phyloP scores from a whole-genome alignment of 37 sponge, comb jelly and placozoan genomes.

The Dysidea cf. avara region DNA sequence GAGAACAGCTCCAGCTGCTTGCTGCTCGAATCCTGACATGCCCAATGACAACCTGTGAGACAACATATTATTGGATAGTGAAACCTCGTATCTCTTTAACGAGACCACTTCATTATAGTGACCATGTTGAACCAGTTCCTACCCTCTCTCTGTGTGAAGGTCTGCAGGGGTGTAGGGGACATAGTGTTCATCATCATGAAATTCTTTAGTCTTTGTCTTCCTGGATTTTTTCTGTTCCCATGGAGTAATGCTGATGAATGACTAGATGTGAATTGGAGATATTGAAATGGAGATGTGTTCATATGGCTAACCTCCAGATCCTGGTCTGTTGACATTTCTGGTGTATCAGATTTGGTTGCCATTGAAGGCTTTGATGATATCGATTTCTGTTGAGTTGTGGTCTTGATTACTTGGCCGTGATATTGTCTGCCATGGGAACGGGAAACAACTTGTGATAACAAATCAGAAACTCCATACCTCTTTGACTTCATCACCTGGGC shows the following conservation, averaged over 20 bases:
- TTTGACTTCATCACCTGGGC: constrained; percentile 66
- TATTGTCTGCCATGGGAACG: no score
- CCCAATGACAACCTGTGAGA: constrained; percentile 40
- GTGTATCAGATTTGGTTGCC: no score
- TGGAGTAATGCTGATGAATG: no score
- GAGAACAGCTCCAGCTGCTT: constrained; percentile 53
- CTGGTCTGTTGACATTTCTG: neutral
- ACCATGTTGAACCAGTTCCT: neutral
- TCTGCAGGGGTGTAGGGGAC: constrained; percentile 53
- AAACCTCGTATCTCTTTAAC: neutral
- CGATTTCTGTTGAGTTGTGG: no score
- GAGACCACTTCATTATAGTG: no score
- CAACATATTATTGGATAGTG: no score
- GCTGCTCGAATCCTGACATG: constrained; percentile 37
- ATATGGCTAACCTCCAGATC: constrained; percentile 16
- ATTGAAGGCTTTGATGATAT: no score
- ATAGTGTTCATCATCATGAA: constrained; percentile 42
- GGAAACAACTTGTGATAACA: no score
- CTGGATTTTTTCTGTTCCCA: no score
- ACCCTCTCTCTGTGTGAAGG: constrained; percentile 75
- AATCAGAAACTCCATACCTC: constrained; percentile 5
- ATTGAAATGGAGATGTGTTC: neutral
- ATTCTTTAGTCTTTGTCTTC: neutral
- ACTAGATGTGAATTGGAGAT: no score
- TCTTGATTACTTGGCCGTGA: no score